Evolutionary conservation across 1,140 invertebrate genomes (phyloP), one percentile per base, ranked within the genome.

Genomic region (Leguminivora glycinivorella): DNA sequence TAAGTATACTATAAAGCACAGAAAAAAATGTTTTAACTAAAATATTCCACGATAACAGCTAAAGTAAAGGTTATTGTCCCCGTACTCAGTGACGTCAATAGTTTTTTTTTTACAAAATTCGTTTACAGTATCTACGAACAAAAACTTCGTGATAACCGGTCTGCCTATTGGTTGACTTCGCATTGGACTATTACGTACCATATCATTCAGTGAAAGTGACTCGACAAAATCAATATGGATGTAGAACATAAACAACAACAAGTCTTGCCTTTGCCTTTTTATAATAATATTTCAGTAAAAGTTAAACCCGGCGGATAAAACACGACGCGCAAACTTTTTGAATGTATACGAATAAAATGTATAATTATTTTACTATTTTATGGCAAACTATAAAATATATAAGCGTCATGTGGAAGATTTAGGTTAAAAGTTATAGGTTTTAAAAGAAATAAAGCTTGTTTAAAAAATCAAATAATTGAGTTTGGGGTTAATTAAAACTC

Each of bases 141-240:
- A 52, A 52, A 52, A 52, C 47, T 52, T 9, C 5, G 7, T 22
- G 17, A 22, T 52, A 22, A 52, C 19, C 7, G 40, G 2, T 52
- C 43, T 19, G 43, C 7, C 43, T 9, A 7, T 19, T 19, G 17
- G 12, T 52, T 52, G 43, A 52, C 19, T 3, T 17, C 47, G 17
- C 47, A 1, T 52, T 22, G 7, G n/a, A 52, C 22, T 3, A n/a
- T n/a, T n/a, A n/a, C n/a, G n/a, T n/a, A n/a, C n/a, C 6, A 19
- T 22, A 22, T 2, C 26, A 31, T 63, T 7, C 14, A 63, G 58
- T 29, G 26, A 63, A 63, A 63, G 29, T 63, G 58, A 63, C 58
- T 63, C 58, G 58, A 63, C 26, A 17, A 29, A 63, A 31, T 34
- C 17, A 52, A 52, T 34, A 63, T 60, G 56, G 56, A 60, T 60